These are phyloP conservation scores for Marcusenius ussheri DNA, from an alignment of 2,113 vertebrate species.

Conservation along the genomic window DNA sequence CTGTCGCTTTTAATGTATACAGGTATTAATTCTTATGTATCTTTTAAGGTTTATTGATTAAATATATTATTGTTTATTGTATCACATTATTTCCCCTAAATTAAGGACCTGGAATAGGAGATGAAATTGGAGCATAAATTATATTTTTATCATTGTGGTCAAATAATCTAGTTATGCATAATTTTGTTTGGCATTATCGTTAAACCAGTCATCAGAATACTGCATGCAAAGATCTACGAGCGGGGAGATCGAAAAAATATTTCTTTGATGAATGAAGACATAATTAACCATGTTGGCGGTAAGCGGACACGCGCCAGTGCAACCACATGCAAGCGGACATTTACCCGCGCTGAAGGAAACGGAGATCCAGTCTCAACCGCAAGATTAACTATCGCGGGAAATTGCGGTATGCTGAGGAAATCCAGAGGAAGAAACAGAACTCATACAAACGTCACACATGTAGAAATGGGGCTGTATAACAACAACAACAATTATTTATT, in stretches of 20 bases:
- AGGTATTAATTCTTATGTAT: background rate
- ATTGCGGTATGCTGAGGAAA: background rate
- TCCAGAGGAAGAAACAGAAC: background rate
- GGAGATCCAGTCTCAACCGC: background rate
- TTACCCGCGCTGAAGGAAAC: background rate
- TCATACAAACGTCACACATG: background rate
- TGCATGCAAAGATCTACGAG: background rate
- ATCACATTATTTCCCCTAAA: background rate
- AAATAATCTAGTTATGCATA: background rate
- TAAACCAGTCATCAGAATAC: background rate
- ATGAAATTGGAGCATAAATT: background rate
- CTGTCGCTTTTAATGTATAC: background rate
- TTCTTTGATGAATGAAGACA: background rate
- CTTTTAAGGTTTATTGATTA: background rate
- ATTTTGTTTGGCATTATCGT: background rate
- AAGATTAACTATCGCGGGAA: background rate
- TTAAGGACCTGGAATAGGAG: background rate
- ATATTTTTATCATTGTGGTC: background rate
- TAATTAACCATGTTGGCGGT: background rate
- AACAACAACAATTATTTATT: background rate
- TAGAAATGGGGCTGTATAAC: background rate
- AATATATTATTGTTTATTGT: background rate
- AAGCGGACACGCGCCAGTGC: background rate
- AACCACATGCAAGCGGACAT: background rate
- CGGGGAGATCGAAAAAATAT: background rate